These are phyloP conservation scores for Trematomus loennbergii DNA, from an alignment of 2,113 vertebrate genomes.

Conservation along the genomic window DNA sequence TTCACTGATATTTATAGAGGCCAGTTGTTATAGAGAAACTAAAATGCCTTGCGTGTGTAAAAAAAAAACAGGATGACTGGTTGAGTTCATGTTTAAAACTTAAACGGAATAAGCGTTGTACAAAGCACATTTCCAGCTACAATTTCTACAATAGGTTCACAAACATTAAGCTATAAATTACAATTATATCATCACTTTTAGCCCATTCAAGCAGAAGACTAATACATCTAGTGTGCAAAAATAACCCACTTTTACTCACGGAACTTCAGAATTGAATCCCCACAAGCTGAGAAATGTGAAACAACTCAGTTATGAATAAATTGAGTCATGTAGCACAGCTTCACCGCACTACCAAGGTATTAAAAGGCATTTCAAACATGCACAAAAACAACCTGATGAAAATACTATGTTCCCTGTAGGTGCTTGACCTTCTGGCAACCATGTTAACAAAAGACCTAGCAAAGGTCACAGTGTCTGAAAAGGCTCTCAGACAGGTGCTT, in stretches of 20 bases:
- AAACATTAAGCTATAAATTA: background rate
- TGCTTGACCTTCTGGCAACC: constrained; percentile 44
- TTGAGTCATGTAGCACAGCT: background rate
- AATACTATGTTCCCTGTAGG: constrained; percentile 28
- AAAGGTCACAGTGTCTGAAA: constrained; percentile 47
- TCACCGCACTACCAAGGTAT: constrained; percentile 7
- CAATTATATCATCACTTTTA: background rate
- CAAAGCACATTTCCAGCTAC: background rate
- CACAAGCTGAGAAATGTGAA: background rate
- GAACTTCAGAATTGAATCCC: background rate
- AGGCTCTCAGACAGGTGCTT: constrained; percentile 34
- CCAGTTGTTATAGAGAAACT: background rate
- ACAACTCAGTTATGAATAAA: background rate
- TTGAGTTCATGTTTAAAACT: background rate
- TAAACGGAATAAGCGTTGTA: background rate
- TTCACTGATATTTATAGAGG: background rate
- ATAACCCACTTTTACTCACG: background rate
- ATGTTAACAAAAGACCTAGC: constrained; percentile 29
- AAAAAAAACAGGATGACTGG: background rate
- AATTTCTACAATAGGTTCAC: background rate
- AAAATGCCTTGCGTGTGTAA: no score
- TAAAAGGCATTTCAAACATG: constrained; percentile 25
- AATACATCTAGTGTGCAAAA: background rate
- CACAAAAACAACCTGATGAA: constrained; percentile 24
- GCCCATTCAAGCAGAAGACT: background rate